Percentiles rank a stretch among this genome's conserved stretches.
phyloP scores from a whole-genome alignment of 2,888 invertebrate genomes.

The Norana najaformis region DNA sequence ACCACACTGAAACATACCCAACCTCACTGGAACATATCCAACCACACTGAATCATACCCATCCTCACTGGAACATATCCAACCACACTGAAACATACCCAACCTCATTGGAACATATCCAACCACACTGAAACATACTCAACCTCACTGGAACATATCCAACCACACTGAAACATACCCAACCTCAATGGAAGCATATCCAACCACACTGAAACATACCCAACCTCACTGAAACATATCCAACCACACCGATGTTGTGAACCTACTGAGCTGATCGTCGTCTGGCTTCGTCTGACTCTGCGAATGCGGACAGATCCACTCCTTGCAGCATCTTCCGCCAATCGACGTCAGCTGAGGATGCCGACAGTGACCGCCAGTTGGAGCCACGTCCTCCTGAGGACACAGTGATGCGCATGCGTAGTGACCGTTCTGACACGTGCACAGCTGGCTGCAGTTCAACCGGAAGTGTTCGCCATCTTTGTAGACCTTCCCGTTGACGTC shows the following conservation, averaged over 20 bases:
- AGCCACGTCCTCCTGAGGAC: constrained; percentile 73
- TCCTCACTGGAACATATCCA: too few relatives aligned
- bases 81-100: too few relatives aligned
- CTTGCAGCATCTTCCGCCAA: constrained; percentile 73
- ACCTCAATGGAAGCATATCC: too few relatives aligned
- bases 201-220: too few relatives aligned
- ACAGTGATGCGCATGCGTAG: constrained; percentile 74
- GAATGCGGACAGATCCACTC: constrained; percentile 71
- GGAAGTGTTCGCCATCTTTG: constrained; percentile 69
- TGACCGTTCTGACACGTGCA: constrained; percentile 74
- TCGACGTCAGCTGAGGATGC: constrained; percentile 71
- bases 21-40: too few relatives aligned
- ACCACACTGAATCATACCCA: too few relatives aligned
- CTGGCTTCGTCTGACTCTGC: background rate
- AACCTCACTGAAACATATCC: too few relatives aligned
- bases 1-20: too few relatives aligned
- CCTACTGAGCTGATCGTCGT: background rate
- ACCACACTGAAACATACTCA: too few relatives aligned
- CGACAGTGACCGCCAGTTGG: constrained; percentile 70
- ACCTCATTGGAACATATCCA: too few relatives aligned
- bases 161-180: too few relatives aligned
- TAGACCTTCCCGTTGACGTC: constrained; percentile 67
- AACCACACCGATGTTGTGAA: background rate
- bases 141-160: too few relatives aligned
- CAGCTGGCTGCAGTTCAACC: constrained; percentile 67